Conservation (phyloP, 2,888 invertebrate genomes). For the Spodoptera littoralis region DNA sequence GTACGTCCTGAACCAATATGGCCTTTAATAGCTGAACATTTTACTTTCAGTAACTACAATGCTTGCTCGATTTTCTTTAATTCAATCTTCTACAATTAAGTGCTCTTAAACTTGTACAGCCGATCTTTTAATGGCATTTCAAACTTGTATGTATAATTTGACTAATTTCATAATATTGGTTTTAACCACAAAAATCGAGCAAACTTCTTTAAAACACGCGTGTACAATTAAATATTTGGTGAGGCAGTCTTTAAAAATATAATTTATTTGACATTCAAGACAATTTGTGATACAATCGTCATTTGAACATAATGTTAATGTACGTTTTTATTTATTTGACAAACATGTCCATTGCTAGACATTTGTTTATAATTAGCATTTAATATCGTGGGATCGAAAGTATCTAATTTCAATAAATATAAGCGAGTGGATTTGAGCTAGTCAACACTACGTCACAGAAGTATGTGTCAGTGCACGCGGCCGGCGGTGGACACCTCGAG, state of each 20-base stretch:
- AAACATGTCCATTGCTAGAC: neutral
- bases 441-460: constrained; percentile 39
- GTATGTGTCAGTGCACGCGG: no score
- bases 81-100: no score
- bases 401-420: constrained; percentile 24
- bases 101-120: no score
- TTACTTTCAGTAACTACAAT: no score
- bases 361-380: constrained; percentile 12
- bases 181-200: constrained; percentile 4
- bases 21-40: no score
- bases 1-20: no score
- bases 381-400: constrained; percentile 37
- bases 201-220: neutral
- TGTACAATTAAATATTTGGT: neutral
- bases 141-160: no score
- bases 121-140: no score
- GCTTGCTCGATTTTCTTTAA: constrained; percentile 1
- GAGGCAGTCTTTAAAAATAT: no score
- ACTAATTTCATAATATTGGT: no score
- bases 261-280: no score
- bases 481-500: no score
- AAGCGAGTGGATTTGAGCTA: constrained; percentile 38
- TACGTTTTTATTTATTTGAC: constrained; percentile 10
- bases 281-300: neutral
- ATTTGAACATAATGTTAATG: neutral